phyloP scores from a whole-genome alignment of 2,797 vertebrate species.

The Channa striata region DNA sequence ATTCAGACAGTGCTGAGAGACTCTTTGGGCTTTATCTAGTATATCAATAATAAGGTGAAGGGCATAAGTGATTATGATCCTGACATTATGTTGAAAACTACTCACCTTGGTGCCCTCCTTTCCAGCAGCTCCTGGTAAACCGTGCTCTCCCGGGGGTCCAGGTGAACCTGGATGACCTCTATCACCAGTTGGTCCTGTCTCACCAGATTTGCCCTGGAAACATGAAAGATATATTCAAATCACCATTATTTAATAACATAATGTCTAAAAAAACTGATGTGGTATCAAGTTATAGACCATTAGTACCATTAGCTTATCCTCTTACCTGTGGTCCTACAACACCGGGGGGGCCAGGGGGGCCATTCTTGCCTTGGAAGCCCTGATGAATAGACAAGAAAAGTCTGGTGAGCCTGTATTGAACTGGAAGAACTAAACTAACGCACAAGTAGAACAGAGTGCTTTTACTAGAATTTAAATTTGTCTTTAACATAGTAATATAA shows the following conservation, averaged over 20 bases:
- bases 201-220: conserved; percentile 91
- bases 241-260: neutral
- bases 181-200: conserved; percentile 90
- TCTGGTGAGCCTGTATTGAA: conserved; percentile 21
- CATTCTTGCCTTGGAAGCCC: conserved; percentile 96
- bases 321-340: conserved; percentile 94
- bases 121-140: conserved; percentile 91
- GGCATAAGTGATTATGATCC: conserved; percentile 49
- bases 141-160: conserved; percentile 93
- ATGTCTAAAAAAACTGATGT: conserved; percentile 7
- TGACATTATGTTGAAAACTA: conserved; percentile 45
- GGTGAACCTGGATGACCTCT: conserved; percentile 93
- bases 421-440: too few relatives aligned
- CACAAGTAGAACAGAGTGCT: too few relatives aligned
- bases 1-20: conserved; percentile 50
- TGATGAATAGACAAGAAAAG: conserved; percentile 63
- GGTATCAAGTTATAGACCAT: neutral
- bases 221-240: neutral
- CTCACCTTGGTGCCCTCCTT: conserved; percentile 93
- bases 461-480: too few relatives aligned
- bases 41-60: conserved; percentile 52
- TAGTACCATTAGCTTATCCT: neutral
- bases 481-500: too few relatives aligned
- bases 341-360: conserved; percentile 89
- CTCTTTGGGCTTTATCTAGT: conserved; percentile 58